Base-by-base conservation (phyloP, 2,797 vertebrate species). In the Pangasius sanitwongsei region DNA sequence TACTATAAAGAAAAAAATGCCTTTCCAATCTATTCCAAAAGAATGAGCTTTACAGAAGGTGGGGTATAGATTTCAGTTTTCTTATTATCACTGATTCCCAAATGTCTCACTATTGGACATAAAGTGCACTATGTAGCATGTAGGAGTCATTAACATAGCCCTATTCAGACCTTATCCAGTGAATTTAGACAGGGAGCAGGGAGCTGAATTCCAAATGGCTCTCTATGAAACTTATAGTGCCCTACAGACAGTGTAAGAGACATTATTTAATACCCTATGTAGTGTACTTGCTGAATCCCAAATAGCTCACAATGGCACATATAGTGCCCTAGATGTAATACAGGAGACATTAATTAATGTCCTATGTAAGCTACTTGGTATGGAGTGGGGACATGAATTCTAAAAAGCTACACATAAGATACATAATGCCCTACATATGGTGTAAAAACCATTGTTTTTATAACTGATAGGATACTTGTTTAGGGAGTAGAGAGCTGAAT, bases 191-290 rank as follows among this genome's bases (percentile, higher is more conserved):
- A 70, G 67, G 20, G 41, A 85, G n/a, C 25, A 77, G 9, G 55
- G 72, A 65, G 28, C 28, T 34, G 59, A 34, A 78, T 50, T 63
- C 44, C 28, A 77, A 77, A 77, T 2, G 13, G 28, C 28, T 31
- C 72, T 50, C 37, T 77, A 78, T 77, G 41, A 86, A 63, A 63
- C 72, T 31, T 86, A 77, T 31, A 63, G 57, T 86, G 57, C 37
- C 55, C 57, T 86, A 78, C 85, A 78, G 57, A 86, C 44, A 3
- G 41, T 63, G 70, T 70, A 70, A 70, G 83, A 63, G 72, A 75
- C 72, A 61, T 77, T 86, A 77, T 86, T 74, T 86, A 85, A 59
- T 59, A 63, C 23, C 55, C 72, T 77, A 77, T 77, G 72, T 86
- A 63, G 41, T 75, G 72, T 57, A 63, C 85, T 86, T 86, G 72